Conservation (phyloP, 2,888 invertebrate species). For the Parthenolecanium corni region DNA sequence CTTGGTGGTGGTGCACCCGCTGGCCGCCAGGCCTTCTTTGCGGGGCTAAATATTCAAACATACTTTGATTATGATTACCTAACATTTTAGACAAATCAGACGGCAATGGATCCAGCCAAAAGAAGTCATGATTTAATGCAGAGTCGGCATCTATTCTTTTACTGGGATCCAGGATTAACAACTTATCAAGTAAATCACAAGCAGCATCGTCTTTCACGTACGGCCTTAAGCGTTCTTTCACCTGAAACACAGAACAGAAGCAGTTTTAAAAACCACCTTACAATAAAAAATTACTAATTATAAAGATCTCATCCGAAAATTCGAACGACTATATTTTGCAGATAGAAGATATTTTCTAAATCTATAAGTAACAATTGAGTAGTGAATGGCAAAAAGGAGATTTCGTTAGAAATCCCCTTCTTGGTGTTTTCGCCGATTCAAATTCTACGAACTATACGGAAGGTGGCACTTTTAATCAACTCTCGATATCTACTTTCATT, state of each 20-base stretch:
- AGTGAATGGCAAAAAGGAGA: no score
- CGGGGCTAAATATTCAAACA: constrained; percentile 86
- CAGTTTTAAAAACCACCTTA: neutral
- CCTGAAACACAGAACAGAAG: constrained; percentile 38
- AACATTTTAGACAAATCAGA: constrained; percentile 83
- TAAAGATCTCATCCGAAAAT: no score
- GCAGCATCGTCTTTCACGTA: constrained; percentile 87
- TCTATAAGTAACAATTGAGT: no score
- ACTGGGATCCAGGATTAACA: constrained; percentile 82
- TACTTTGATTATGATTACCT: constrained; percentile 76
- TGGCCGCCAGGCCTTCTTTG: constrained; percentile 58
- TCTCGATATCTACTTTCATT: no score
- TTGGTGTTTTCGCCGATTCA: no score
- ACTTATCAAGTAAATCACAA: constrained; percentile 81
- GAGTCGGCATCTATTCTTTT: constrained; percentile 80
- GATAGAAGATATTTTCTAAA: no score
- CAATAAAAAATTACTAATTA: no score
- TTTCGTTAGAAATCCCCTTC: no score
- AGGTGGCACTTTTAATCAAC: no score
- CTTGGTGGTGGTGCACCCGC: constrained; percentile 50
- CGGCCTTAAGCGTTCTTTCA: constrained; percentile 70
- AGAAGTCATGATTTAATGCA: constrained; percentile 93
- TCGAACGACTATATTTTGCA: no score
- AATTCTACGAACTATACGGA: no score
- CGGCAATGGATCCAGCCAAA: constrained; percentile 97